Base-by-base conservation (phyloP, 1,140 invertebrate species). In the Ruditapes philippinarum region DNA sequence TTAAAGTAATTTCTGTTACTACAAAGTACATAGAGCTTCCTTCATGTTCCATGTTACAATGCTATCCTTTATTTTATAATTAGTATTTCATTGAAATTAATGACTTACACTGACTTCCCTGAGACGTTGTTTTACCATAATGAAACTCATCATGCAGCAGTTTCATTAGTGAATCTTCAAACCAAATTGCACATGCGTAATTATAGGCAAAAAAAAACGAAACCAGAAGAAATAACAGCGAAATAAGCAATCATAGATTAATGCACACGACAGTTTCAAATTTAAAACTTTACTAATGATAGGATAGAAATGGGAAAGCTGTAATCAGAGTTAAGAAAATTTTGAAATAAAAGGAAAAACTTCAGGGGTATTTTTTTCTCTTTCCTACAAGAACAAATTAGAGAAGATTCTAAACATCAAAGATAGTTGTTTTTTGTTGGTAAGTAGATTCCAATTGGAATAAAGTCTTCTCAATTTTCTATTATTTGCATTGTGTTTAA, bases 81-180 rank as follows among this genome's bases (percentile, higher is more conserved):
- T 74, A 31, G 38, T 74, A 74, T 74, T 78, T 78, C 45, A 78
- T 78, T 78, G 74, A 78, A 78, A 78, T 78, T 51, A 51, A 70
- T 38, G 65, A 70, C 38, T 70, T 70, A 38, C 36, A 5, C 28
- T 70, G 36, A 31, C 7, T 70, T 22, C 7, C 36, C 28, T 19
- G 65, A 36, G 65, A 38, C 19, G 4, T 38, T 14, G 19, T 36
- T 38, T 7, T n/a, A 38, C 65, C 12, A 38, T 78, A 78, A 78
- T 78, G 74, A 19, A 14, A 28, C 42, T 1, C 28, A 22, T 31
- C 74, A 78, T 78, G 74, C 45, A 51, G 45, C 4, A 25, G 25
- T 51, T 78, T 78, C 74, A 78, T 78, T 78, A 78, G 45, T 22
- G 4, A 17, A 3, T 74, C 38, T 42, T 74, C 40, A 74, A 42